Conservation (phyloP, 2,113 vertebrate genomes). For the Passer montanus region DNA sequence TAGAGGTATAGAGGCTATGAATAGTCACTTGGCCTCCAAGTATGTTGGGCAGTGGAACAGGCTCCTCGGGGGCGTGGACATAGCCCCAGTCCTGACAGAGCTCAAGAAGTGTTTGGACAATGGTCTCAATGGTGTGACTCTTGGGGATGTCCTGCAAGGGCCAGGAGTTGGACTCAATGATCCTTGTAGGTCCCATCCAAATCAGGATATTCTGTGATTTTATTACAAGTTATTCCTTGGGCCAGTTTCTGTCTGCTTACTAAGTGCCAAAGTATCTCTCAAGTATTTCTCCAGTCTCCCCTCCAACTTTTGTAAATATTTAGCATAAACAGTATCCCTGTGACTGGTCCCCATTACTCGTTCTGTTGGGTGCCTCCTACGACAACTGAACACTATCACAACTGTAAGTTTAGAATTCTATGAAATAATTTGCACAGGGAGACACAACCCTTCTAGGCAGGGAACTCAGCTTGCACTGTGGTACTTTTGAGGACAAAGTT, state of each 20-base stretch:
- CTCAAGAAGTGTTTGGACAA: neutral
- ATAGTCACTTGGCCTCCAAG: neutral
- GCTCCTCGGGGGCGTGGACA: neutral
- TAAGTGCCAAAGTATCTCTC: neutral
- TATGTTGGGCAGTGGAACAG: neutral
- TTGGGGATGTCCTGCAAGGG: neutral
- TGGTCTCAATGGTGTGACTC: neutral
- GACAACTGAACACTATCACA: neutral
- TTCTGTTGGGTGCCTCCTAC: neutral
- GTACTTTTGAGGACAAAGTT: neutral
- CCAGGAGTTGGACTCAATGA: accelerated
- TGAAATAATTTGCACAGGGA: neutral
- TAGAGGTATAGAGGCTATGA: neutral
- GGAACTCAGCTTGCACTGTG: neutral
- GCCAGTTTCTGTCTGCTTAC: neutral
- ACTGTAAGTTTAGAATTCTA: neutral
- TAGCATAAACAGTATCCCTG: neutral
- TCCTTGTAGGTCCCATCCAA: neutral
- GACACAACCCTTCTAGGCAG: neutral
- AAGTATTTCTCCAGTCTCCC: neutral
- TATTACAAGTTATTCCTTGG: neutral
- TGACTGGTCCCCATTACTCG: neutral
- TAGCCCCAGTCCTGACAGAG: neutral
- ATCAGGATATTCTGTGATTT: neutral
- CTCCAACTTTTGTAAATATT: neutral